Conservation (phyloP, 1,140 invertebrate species). For the Scaptomyza graminum region DNA sequence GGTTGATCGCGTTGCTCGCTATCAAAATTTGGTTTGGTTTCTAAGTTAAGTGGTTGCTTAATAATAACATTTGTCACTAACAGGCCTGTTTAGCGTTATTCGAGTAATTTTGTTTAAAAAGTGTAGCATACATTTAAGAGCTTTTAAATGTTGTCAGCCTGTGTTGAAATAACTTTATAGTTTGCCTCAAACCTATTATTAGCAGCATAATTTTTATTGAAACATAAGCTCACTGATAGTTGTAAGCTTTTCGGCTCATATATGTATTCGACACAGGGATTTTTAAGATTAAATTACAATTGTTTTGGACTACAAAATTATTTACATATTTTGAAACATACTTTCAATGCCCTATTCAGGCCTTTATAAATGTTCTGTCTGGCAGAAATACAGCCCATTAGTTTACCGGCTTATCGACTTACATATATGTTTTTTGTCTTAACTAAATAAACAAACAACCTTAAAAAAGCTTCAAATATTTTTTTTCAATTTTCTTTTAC, state of each 20-base stretch:
- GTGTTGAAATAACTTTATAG: neutral
- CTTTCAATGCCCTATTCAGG: too few species aligned
- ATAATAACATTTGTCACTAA: too few species aligned
- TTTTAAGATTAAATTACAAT: neutral
- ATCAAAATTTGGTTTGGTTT: too few species aligned
- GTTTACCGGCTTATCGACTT: neutral
- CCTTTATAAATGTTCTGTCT: too few species aligned
- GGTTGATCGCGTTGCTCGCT: too few species aligned
- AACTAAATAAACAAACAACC: neutral
- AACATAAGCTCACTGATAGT: neutral
- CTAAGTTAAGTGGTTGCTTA: too few species aligned
- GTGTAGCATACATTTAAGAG: conserved; percentile 3
- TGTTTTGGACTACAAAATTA: neutral
- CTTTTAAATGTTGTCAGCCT: neutral
- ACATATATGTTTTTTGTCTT: neutral
- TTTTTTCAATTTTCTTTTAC: too few species aligned
- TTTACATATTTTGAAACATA: too few species aligned
- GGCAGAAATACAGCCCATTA: too few species aligned
- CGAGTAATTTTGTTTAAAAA: neutral
- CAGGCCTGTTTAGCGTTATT: too few species aligned
- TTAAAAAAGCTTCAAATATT: neutral
- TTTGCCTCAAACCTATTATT: neutral
- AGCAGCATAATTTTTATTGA: neutral
- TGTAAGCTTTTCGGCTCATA: neutral
- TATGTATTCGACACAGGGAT: neutral